A percentile compares a stretch with the other conserved stretches of the same genome.
phyloP scores from a whole-genome alignment of 2,888 invertebrate genomes.

The Lochmaea crataegi region DNA sequence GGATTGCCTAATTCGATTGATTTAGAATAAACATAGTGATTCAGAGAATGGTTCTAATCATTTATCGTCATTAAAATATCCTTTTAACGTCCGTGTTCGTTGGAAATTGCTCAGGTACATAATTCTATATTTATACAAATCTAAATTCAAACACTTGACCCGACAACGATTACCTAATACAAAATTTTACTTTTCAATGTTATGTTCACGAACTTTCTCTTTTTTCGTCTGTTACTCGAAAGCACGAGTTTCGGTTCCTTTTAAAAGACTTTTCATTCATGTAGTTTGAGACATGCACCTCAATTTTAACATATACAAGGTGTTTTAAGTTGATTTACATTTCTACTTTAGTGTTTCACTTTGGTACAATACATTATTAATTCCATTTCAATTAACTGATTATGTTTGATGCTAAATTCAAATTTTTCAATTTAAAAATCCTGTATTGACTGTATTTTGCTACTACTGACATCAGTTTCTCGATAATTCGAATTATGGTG shows the following conservation, averaged over 20 bases:
- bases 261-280: constrained; percentile 18
- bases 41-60: neutral
- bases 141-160: constrained; percentile 20
- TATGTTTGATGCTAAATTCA: too few species aligned
- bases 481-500: too few species aligned
- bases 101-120: constrained; percentile 13
- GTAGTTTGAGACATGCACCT: neutral
- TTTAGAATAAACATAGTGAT: neutral
- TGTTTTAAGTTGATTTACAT: neutral
- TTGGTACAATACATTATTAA: too few species aligned
- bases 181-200: constrained; percentile 38
- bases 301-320: neutral
- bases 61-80: neutral
- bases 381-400: too few species aligned
- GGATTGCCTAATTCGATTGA: neutral
- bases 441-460: too few species aligned
- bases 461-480: too few species aligned
- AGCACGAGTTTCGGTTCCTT: constrained; percentile 21
- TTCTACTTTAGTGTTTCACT: too few species aligned
- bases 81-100: neutral
- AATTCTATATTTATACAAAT: constrained; percentile 14
- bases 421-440: too few species aligned
- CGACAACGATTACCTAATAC: constrained; percentile 37
- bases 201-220: constrained; percentile 39
- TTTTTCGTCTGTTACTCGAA: constrained; percentile 17